Evolutionary conservation across 2,113 vertebrate species (phyloP).

Genomic region (Galeopterus variegatus): DNA sequence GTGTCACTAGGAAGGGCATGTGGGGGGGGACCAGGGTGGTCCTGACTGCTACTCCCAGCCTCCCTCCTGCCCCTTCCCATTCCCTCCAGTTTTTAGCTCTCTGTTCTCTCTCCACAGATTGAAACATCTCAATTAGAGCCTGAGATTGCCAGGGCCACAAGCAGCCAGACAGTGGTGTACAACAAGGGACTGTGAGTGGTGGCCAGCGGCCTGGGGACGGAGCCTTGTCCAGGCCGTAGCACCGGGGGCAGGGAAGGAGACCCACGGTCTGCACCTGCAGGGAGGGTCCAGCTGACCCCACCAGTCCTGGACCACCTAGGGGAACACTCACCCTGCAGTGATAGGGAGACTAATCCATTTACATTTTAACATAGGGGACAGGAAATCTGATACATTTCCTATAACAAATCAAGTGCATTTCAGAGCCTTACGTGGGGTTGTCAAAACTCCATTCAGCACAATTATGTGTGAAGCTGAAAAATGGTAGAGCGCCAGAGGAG

Average conservation of each 20-base stretch:
- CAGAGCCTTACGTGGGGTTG: slow-evolving; percentile 79
- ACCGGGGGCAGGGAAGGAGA: not conserved
- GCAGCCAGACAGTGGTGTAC: slow-evolving; percentile 92
- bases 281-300: not conserved
- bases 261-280: not conserved
- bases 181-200: slow-evolving; percentile 95
- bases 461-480: slow-evolving; percentile 72
- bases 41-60: not conserved
- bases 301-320: not conserved
- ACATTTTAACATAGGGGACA: slow-evolving; percentile 85
- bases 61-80: not conserved
- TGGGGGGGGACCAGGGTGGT: not conserved
- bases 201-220: not conserved
- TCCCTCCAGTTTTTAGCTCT: not conserved
- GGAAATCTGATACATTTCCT: slow-evolving; percentile 74
- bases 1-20: too few species aligned
- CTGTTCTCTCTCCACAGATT: slow-evolving; percentile 89
- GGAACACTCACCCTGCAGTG: not conserved
- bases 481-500: slow-evolving; percentile 53
- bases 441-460: slow-evolving; percentile 75
- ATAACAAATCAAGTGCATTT: slow-evolving; percentile 80
- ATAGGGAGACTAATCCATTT: slow-evolving; percentile 81
- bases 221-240: not conserved
- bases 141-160: slow-evolving; percentile 93
- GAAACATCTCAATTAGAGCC: slow-evolving; percentile 93